Conservation (phyloP, 1,140 invertebrate genomes). For the Cylas formicarius region DNA sequence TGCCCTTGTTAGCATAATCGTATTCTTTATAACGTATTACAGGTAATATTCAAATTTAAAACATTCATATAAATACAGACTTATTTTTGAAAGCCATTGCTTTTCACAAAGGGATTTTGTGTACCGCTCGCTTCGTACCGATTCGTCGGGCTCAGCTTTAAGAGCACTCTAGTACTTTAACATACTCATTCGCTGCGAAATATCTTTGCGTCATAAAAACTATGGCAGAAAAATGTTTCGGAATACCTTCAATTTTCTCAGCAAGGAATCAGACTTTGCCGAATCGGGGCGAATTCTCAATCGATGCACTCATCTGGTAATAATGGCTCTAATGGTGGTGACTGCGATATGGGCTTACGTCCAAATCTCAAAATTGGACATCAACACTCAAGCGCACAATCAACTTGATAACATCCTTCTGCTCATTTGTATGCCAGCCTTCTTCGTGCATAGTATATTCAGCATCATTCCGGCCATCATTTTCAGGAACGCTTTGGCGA, state of each 20-base stretch:
- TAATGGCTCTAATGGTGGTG: constrained; percentile 23
- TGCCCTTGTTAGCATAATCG: constrained; percentile 57
- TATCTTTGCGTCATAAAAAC: no score
- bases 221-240: no score
- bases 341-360: constrained; percentile 23
- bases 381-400: constrained; percentile 58
- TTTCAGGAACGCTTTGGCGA: constrained; percentile 46
- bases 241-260: no score
- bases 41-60: constrained; percentile 1
- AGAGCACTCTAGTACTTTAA: no score
- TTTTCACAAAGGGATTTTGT: no score
- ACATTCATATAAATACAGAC: no score
- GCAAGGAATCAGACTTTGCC: constrained; percentile 3
- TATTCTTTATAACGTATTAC: constrained; percentile 59
- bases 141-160: no score
- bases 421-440: constrained; percentile 64
- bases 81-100: no score
- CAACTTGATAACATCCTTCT: constrained; percentile 63
- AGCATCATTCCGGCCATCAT: constrained; percentile 55
- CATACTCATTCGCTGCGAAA: no score
- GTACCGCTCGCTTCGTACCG: no score
- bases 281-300: constrained; percentile 18
- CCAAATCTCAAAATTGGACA: constrained; percentile 48
- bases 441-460: constrained; percentile 61
- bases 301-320: constrained; percentile 13